Percentiles rank a stretch among this genome's conserved stretches.
These are phyloP conservation scores for Uropetala carovei DNA, from an alignment of 2,888 invertebrate species.

Conservation along the genomic window DNA sequence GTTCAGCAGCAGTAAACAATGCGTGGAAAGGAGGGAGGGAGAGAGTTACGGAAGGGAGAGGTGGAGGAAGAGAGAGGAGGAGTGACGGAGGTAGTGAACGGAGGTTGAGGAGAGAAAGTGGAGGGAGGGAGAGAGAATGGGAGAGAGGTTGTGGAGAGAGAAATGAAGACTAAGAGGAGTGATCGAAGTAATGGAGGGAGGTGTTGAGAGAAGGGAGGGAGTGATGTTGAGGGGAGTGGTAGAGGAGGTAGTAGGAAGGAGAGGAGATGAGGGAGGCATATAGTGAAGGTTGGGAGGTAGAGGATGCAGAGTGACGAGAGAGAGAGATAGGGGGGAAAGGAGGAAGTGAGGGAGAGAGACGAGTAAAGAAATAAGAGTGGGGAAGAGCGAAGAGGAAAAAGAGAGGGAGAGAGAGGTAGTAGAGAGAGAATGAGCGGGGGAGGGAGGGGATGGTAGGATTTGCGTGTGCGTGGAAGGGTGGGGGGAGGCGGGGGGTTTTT, in stretches of 20 bases:
- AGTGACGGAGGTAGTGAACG: neutral
- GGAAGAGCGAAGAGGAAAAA: neutral
- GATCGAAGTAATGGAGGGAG: too few species aligned
- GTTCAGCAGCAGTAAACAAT: conserved; percentile 16
- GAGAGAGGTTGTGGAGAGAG: too few species aligned
- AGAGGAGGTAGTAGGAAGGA: neutral
- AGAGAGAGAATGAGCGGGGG: neutral
- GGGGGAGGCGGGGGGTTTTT: neutral
- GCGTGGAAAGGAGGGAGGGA: neutral
- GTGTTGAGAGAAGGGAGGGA: too few species aligned
- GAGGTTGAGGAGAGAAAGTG: neutral
- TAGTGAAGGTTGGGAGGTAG: neutral
- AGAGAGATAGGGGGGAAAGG: neutral
- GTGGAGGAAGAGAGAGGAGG: neutral
- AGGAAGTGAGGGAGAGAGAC: neutral
- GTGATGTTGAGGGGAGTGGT: too few species aligned
- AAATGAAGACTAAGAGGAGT: too few species aligned
- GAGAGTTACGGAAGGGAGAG: neutral
- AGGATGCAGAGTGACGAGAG: too few species aligned
- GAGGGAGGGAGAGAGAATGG: too few species aligned
- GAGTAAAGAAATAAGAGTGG: neutral
- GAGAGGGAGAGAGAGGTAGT: neutral
- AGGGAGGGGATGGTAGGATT: neutral
- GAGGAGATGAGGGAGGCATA: neutral
- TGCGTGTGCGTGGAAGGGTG: neutral